phyloP scores from a whole-genome alignment of 2,888 invertebrate genomes.

The Carcina quercana region DNA sequence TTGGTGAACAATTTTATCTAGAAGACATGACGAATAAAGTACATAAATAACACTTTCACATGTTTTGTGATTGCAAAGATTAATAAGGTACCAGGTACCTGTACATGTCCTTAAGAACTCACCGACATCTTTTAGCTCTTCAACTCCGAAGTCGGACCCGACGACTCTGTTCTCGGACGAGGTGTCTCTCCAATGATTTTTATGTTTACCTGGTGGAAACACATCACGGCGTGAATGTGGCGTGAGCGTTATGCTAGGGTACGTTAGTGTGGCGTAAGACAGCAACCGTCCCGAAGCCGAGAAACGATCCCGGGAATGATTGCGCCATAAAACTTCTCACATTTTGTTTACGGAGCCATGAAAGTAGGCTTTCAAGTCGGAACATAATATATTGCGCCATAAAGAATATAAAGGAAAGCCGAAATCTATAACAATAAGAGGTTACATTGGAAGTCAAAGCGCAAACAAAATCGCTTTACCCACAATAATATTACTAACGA shows the following conservation, averaged over 20 bases:
- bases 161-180: conserved; percentile 76
- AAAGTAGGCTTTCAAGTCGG: conserved; percentile 47
- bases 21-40: too few relatives aligned
- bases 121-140: conserved; percentile 84
- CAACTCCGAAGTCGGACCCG: conserved; percentile 80
- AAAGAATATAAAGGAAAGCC: conserved; percentile 52
- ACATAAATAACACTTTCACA: too few relatives aligned
- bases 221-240: conserved; percentile 3
- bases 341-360: conserved; percentile 39
- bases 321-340: conserved; percentile 41
- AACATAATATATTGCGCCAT: conserved; percentile 50
- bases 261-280: too few relatives aligned
- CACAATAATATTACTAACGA: conserved; percentile 73
- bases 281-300: conserved; percentile 14
- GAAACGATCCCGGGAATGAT: conserved; percentile 39
- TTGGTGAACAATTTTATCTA: too few relatives aligned
- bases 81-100: too few relatives aligned
- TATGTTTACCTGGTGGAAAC: conserved; percentile 67
- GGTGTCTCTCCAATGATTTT: conserved; percentile 72
- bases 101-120: too few relatives aligned
- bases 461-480: conserved; percentile 68
- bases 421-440: conserved; percentile 65
- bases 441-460: conserved; percentile 65
- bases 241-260: too few relatives aligned
- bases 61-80: too few relatives aligned